Evolutionary conservation across 1,140 invertebrate species (phyloP), one percentile per base, ranked within the genome.

Genomic region (roundworm (Caenorhabditis elegans)): DNA sequence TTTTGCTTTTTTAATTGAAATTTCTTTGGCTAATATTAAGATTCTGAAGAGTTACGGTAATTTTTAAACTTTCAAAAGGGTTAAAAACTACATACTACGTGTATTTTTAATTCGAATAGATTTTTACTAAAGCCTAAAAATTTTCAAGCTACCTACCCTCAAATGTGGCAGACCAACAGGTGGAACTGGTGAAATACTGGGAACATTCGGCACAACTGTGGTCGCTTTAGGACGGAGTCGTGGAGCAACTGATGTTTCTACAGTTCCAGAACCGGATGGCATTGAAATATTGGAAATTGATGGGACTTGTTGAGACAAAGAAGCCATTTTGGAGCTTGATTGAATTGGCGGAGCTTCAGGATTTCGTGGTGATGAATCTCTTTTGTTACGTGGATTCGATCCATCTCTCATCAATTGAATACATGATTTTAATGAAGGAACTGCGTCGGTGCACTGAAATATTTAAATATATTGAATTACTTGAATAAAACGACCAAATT

Each of bases 241-340:
- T 13, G 88, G 88, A 82, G 90, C 90, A 11, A 89, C 88, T 11
- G 88, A 89, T 4, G 88, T 89, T 26, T 89, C 88, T 3, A 36
- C 79, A 11, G 84, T 75, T 78, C 70, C 53, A 15, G 78, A 31
- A 19, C 43, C 24, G 43, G 76, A 8, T 15, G 76, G 34, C 24
- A 39, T 26, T 53, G 48, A 28, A 17, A 75, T 34, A 87, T 26
- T n/a, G 34, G 55, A n/a, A 84, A 51, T 28, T 75, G 88, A 65
- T 86, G 65, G 19, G 87, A 13, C n/a, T 19, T 26, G 17, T 5
- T 15, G 47, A 46, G 26, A 39, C 15, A 3, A 31, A 19, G 34
- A 36, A 8, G n/a, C 11, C 26, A 10, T 6, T 28, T 55, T 15
- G n/a, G 43, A 34, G 24, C 19, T 0, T 19, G 39, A 31, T 46